Evolutionary conservation across 2,113 vertebrate genomes (phyloP).

Genomic region (Baryphthengus martii): DNA sequence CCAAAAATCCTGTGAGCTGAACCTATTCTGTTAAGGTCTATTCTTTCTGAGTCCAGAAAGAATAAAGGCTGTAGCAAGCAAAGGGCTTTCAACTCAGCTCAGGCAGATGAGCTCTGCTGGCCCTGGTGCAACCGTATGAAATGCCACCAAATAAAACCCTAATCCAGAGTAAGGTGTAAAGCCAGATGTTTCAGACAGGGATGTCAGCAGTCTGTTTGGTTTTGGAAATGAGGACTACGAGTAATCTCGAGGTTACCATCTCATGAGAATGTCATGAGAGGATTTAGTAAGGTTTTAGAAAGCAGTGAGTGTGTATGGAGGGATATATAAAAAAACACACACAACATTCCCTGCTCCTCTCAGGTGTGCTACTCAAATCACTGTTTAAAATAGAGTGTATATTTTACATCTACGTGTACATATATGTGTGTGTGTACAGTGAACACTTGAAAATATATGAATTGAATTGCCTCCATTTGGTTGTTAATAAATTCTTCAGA

Average conservation of each 20-base stretch:
- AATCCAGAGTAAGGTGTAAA: not conserved
- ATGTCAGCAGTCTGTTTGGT: not conserved
- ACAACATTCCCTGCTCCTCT: not conserved
- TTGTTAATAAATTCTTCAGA: not conserved
- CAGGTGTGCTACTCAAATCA: not conserved
- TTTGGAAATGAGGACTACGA: not conserved
- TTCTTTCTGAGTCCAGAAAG: not conserved
- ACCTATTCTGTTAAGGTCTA: not conserved
- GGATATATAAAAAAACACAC: not conserved
- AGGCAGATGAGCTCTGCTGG: not conserved
- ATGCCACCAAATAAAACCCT: not conserved
- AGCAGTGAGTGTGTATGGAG: not conserved
- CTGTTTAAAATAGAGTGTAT: not conserved
- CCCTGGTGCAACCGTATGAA: fast-evolving
- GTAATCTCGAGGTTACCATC: not conserved
- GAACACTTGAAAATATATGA: not conserved
- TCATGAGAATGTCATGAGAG: not conserved
- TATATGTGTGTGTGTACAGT: not conserved
- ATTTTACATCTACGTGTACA: not conserved
- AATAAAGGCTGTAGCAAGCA: not conserved
- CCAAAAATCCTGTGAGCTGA: not conserved
- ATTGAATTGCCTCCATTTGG: not conserved
- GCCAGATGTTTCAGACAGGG: not conserved
- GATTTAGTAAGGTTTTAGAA: not conserved
- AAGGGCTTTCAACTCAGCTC: not conserved